Evolutionary conservation across 2,888 invertebrate genomes (phyloP).

Genomic region (Limnephilus marmoratus): DNA sequence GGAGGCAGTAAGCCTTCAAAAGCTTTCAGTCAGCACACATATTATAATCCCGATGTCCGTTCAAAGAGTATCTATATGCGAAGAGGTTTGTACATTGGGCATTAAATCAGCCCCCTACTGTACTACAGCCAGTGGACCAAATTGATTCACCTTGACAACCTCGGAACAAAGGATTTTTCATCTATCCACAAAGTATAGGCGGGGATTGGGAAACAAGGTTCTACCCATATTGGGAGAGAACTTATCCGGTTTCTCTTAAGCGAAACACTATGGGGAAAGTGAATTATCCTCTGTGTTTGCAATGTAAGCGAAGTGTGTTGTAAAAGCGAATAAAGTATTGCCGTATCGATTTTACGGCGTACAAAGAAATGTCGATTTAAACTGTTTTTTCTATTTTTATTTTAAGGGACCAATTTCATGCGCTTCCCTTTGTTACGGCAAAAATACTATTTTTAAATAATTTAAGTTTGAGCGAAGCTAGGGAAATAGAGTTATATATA

Average conservation of each 20-base stretch:
- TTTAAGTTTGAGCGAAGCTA: no score
- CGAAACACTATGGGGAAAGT: slow-evolving; percentile 39
- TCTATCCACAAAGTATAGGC: slow-evolving; percentile 29
- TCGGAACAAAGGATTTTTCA: slow-evolving; percentile 46
- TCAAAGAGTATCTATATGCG: neutral
- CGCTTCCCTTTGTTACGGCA: no score
- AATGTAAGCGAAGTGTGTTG: slow-evolving; percentile 8
- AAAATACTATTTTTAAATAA: no score
- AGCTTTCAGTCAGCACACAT: neutral
- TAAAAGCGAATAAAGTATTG: slow-evolving; percentile 21
- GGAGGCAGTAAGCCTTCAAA: slow-evolving; percentile 17
- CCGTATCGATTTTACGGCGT: slow-evolving; percentile 41
- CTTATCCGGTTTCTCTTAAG: slow-evolving; percentile 30
- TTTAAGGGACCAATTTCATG: neutral
- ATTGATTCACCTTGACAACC: slow-evolving; percentile 34
- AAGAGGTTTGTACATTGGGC: slow-evolving; percentile 9
- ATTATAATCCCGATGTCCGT: neutral
- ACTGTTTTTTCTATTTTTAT: neutral
- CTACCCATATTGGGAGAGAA: slow-evolving; percentile 20
- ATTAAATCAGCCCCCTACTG: slow-evolving; percentile 32
- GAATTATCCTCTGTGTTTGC: slow-evolving; percentile 39
- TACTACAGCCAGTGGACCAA: neutral
- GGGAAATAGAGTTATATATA: no score
- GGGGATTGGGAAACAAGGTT: slow-evolving; percentile 36
- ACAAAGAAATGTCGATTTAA: neutral